Percentiles rank a stretch among this genome's conserved stretches.
Conservation (phyloP, 1,140 invertebrate species). For the Drosophila lini region DNA sequence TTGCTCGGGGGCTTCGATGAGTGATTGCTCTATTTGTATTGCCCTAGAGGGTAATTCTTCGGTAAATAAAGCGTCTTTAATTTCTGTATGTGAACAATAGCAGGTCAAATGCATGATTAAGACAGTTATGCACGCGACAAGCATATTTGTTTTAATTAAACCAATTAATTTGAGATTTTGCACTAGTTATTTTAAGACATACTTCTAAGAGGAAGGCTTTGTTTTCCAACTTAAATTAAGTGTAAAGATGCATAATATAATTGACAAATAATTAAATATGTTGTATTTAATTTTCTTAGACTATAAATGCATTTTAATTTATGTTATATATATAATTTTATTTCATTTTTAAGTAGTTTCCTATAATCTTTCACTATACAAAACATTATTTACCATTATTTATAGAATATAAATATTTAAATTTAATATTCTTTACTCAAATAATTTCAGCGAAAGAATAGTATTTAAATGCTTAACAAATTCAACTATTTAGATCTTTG, state of each 20-base stretch:
- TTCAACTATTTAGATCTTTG: neutral
- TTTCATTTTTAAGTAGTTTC: too few relatives aligned
- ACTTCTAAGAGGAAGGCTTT: neutral
- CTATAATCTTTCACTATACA: too few relatives aligned
- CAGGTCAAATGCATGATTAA: slow-evolving; percentile 6
- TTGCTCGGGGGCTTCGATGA: slow-evolving; percentile 14
- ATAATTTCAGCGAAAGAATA: too few relatives aligned
- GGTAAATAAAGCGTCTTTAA: neutral
- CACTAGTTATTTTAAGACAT: neutral
- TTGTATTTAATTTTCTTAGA: neutral
- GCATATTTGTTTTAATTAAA: slow-evolving; percentile 9
- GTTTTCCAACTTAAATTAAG: neutral
- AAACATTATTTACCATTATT: too few relatives aligned
- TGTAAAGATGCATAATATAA: neutral
- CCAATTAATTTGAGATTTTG: slow-evolving; percentile 5
- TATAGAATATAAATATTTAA: too few relatives aligned
- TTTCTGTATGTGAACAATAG: neutral
- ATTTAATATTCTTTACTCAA: too few relatives aligned
- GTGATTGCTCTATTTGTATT: slow-evolving; percentile 15
- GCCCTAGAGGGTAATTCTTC: neutral
- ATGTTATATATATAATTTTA: too few relatives aligned
- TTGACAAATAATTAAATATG: neutral
- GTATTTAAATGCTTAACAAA: too few relatives aligned
- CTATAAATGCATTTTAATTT: too few relatives aligned
- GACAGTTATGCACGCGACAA: neutral